A percentile compares a stretch with the other conserved stretches of the same genome.
Evolutionary conservation across 2,888 invertebrate genomes (phyloP).

Genomic region (Cephus runcator): DNA sequence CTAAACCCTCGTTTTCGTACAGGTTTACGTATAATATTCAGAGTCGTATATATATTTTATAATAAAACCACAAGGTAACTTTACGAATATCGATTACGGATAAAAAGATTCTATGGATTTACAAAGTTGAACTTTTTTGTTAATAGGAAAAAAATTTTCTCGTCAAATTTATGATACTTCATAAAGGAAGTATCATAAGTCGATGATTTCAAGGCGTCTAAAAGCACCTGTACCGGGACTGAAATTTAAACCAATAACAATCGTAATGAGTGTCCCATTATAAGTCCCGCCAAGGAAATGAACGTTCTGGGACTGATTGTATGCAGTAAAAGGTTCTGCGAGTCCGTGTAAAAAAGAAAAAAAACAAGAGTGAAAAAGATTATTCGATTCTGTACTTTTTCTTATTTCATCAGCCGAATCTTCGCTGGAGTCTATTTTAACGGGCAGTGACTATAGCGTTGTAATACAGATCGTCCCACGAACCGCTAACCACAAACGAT

Average conservation of each 20-base stretch:
- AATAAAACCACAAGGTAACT: background rate
- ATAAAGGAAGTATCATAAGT: background rate
- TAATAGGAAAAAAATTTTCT: background rate
- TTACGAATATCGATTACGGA: background rate
- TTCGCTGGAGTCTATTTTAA: background rate
- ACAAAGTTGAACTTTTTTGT: background rate
- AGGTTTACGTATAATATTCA: background rate
- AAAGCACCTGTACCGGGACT: background rate
- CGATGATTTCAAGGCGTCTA: background rate
- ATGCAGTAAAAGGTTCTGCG: background rate
- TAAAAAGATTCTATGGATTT: background rate
- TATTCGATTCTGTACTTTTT: slow-evolving; percentile 14
- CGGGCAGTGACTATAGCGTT: background rate
- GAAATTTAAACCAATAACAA: slow-evolving; percentile 13
- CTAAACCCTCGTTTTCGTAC: background rate
- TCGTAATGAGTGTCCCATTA: slow-evolving; percentile 15
- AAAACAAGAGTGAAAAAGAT: background rate
- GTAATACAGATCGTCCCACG: background rate
- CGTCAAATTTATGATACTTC: too few relatives aligned
- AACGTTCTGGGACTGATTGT: slow-evolving; percentile 10
- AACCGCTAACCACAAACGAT: slow-evolving; percentile 52
- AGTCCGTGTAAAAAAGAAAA: background rate
- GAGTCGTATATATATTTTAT: background rate
- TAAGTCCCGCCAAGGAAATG: slow-evolving; percentile 15
- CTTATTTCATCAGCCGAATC: background rate